phyloP scores from a whole-genome alignment of 1,140 invertebrate genomes.

The Hyles euphorbiae region DNA sequence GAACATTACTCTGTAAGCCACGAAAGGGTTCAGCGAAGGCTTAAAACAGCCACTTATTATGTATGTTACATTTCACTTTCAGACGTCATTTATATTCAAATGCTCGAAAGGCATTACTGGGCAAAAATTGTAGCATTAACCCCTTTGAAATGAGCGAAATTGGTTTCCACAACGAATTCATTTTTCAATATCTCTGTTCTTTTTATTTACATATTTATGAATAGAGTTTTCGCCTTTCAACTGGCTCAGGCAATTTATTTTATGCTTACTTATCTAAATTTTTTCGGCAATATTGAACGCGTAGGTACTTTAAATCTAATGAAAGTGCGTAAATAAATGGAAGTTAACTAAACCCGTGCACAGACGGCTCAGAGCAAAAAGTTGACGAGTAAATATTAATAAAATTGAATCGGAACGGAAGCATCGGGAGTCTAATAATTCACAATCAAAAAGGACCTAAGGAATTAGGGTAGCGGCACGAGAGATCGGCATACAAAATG shows the following conservation, averaged over 20 bases:
- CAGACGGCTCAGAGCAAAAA: conserved; percentile 11
- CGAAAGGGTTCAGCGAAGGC: conserved; percentile 71
- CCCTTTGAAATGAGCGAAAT: conserved; percentile 68
- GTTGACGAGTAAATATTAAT: conserved; percentile 47
- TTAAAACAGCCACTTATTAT: conserved; percentile 75
- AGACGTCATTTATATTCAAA: conserved; percentile 75
- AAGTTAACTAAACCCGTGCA: too few relatives aligned
- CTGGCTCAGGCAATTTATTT: not conserved
- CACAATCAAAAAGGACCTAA: conserved; percentile 61
- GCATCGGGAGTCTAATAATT: conserved; percentile 63
- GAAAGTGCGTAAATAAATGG: too few relatives aligned
- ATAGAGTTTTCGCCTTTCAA: conserved; percentile 8
- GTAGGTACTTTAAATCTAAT: not conserved
- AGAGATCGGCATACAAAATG: conserved; percentile 64
- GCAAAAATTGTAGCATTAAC: conserved; percentile 72
- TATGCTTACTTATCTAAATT: not conserved
- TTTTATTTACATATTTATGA: conserved; percentile 26
- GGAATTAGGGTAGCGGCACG: conserved; percentile 64
- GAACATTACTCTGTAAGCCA: conserved; percentile 56
- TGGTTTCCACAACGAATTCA: conserved; percentile 49
- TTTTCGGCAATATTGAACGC: too few relatives aligned
- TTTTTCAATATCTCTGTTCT: conserved; percentile 33
- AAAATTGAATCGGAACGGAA: conserved; percentile 54
- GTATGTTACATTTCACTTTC: conserved; percentile 75
- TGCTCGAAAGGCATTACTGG: conserved; percentile 70